Evolutionary conservation across 2,797 vertebrate genomes (phyloP), one percentile per base, ranked within the genome.

Genomic region (Eleutherodactylus coqui): DNA sequence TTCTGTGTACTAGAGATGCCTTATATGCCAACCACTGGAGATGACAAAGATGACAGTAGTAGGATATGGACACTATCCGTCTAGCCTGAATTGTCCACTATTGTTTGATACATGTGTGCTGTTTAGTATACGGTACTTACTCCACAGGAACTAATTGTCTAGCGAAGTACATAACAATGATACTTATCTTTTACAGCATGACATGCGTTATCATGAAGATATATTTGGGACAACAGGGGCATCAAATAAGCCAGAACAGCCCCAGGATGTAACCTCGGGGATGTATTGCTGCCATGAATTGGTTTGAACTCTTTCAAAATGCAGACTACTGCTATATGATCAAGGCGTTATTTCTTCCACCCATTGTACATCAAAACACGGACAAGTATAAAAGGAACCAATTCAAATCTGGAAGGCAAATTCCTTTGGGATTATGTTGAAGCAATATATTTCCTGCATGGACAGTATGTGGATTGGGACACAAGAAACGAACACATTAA

Each of bases 141-240:
- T n/a, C n/a, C n/a, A n/a, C n/a, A n/a, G n/a, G n/a, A n/a, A n/a
- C n/a, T n/a, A n/a, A n/a, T n/a, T n/a, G n/a, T n/a, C 21, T n/a
- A n/a, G n/a, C 43, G 77, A 77, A 32, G 36, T 8, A 75, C 13
- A 81, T 70, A 72, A 72, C 21, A 43, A 43, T 72, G n/a, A 27
- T n/a, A 43, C 86, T 88, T 82, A 4, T 16, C 85, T 70, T 86
- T 91, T 88, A 13, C 90, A 96, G 96, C 91, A 62, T 86, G 92
- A 96, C 84, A 96, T 95, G 85, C 92, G 94, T 83, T 96, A 96
- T 87, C 95, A 96, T 10, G 96, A 96, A 88, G 96, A 96, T 53
- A 95, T 96, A 86, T 96, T 96, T 87, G 94, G 96, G 82, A 93
- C 92, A 38, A 88, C 88, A 4, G 89, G n/a, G n/a, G n/a, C n/a